Evolutionary conservation across 2,888 invertebrate species (phyloP).

Genomic region (Tetragnatha montana): DNA sequence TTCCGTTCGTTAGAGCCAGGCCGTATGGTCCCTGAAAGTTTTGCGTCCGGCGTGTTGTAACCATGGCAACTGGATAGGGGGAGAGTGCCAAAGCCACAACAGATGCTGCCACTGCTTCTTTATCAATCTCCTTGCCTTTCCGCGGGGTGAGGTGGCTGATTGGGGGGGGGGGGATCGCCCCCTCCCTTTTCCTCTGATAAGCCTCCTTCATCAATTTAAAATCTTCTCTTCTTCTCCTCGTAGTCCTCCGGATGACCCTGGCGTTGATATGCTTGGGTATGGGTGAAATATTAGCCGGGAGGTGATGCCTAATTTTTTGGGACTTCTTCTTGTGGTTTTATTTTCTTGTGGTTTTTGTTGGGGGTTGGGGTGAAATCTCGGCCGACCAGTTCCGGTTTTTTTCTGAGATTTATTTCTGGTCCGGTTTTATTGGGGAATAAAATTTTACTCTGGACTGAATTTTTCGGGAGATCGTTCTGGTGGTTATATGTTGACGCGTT

Average conservation of each 20-base stretch:
- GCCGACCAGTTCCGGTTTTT: not conserved
- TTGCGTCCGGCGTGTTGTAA: constrained; percentile 69
- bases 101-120: constrained; percentile 67
- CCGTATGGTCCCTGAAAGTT: constrained; percentile 67
- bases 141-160: constrained; percentile 35
- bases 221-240: constrained; percentile 44
- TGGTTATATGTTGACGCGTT: not conserved
- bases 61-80: constrained; percentile 54
- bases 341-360: not conserved
- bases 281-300: constrained; percentile 66
- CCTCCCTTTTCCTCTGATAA: constrained; percentile 59
- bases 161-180: constrained; percentile 38
- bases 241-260: constrained; percentile 39
- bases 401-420: not conserved
- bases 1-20: constrained; percentile 64
- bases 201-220: constrained; percentile 70
- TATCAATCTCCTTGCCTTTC: constrained; percentile 64
- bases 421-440: not conserved
- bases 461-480: not conserved
- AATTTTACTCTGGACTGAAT: not conserved
- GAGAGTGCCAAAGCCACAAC: constrained; percentile 66
- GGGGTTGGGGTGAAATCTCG: not conserved
- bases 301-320: constrained; percentile 58
- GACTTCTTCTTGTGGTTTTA: constrained; percentile 1
- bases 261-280: constrained; percentile 59